Evolutionary conservation across 2,113 vertebrate genomes (phyloP).

Genomic region (Pao palembangensis): DNA sequence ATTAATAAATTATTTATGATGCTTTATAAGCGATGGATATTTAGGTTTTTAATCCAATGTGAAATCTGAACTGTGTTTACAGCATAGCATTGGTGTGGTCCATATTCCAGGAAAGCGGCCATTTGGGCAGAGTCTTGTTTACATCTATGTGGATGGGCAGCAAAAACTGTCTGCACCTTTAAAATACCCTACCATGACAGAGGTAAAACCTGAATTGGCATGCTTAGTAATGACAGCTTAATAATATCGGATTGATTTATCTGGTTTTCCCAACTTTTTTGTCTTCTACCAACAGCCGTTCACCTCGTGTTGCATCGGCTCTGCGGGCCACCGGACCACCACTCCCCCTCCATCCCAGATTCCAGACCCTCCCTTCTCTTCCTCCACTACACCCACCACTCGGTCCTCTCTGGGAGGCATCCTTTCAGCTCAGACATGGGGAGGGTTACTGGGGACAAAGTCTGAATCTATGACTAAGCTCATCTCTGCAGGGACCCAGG

Average conservation of each 20-base stretch:
- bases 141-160: slow-evolving; percentile 94
- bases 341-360: slow-evolving; percentile 96
- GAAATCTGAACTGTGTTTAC: slow-evolving; percentile 34
- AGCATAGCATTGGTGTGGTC: slow-evolving; percentile 93
- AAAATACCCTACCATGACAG: slow-evolving; percentile 91
- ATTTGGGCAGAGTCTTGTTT: slow-evolving; percentile 93
- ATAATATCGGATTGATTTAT: not conserved
- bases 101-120: slow-evolving; percentile 94
- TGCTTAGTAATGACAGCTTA: not conserved
- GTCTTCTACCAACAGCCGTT: slow-evolving; percentile 77
- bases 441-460: slow-evolving; percentile 79
- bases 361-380: slow-evolving; percentile 89
- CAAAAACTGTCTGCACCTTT: slow-evolving; percentile 91
- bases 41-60: too few relatives aligned
- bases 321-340: slow-evolving; percentile 94
- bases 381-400: slow-evolving; percentile 75
- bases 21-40: too few relatives aligned
- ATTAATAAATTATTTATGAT: too few relatives aligned
- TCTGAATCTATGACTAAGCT: slow-evolving; percentile 87
- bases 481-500: slow-evolving; percentile 96
- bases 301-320: slow-evolving; percentile 94
- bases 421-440: slow-evolving; percentile 83
- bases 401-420: slow-evolving; percentile 88
- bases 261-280: not conserved
- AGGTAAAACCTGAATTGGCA: slow-evolving; percentile 74